Evolutionary conservation across 2,113 vertebrate genomes (phyloP).

Genomic region (Gasterosteus nipponicus): DNA sequence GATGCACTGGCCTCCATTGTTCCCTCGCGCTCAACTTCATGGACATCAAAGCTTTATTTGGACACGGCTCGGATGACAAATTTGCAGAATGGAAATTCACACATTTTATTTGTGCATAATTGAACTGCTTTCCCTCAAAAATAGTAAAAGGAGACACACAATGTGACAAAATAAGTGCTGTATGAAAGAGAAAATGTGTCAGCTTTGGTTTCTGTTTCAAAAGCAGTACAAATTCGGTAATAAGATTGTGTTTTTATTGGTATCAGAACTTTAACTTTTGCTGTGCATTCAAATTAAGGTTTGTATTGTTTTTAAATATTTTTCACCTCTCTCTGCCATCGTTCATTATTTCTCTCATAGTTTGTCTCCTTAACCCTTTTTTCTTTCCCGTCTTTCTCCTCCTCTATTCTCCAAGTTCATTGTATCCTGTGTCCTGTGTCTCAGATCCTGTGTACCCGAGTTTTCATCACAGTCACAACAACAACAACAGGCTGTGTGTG

Average conservation of each 20-base stretch:
- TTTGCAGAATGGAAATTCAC: not conserved
- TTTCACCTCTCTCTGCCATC: not conserved
- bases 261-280: not conserved
- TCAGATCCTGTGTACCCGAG: conserved; percentile 55
- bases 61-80: conserved; percentile 13
- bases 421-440: conserved; percentile 52
- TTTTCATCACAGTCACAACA: conserved; percentile 63
- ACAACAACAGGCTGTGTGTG: conserved; percentile 51
- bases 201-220: not conserved
- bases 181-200: not conserved
- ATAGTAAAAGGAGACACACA: conserved; percentile 13
- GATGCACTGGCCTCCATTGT: conserved; percentile 47
- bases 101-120: conserved; percentile 13
- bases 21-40: not conserved
- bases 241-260: not conserved
- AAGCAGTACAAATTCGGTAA: not conserved
- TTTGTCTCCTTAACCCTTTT: not conserved
- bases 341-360: not conserved
- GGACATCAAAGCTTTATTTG: conserved; percentile 28
- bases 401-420: conserved; percentile 15
- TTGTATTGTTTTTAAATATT: not conserved
- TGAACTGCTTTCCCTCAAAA: not conserved
- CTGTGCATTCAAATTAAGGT: not conserved
- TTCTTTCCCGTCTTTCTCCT: not conserved
- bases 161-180: conserved; percentile 18